These are phyloP conservation scores for Thereva unica DNA, from an alignment of 2,888 invertebrate genomes.

Conservation along the genomic window DNA sequence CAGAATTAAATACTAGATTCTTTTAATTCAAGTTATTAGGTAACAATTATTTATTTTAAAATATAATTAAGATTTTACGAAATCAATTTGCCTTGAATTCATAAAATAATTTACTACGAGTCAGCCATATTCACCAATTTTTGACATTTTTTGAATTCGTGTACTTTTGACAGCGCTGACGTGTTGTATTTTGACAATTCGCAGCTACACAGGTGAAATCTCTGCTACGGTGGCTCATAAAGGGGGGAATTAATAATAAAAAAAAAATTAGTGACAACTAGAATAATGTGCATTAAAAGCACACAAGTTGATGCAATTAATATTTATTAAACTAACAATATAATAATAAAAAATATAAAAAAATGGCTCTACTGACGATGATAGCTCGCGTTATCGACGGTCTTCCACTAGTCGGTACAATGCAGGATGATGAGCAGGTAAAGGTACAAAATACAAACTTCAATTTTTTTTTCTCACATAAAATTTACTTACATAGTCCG, in stretches of 20 bases:
- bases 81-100: neutral
- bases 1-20: no score
- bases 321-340: slow-evolving; percentile 18
- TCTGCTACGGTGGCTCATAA: neutral
- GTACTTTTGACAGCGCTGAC: slow-evolving; percentile 28
- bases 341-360: slow-evolving; percentile 46
- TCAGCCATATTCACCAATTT: no score
- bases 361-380: slow-evolving; percentile 97
- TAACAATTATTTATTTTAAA: no score
- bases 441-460: slow-evolving; percentile 41
- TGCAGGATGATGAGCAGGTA: slow-evolving; percentile 99
- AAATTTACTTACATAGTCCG: slow-evolving; percentile 68
- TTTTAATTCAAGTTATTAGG: no score
- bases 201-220: no score
- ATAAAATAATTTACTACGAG: no score
- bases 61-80: neutral
- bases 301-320: slow-evolving; percentile 5
- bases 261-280: slow-evolving; percentile 7
- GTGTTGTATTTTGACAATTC: slow-evolving; percentile 15
- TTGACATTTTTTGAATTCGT: slow-evolving; percentile 26
- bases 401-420: slow-evolving; percentile 91
- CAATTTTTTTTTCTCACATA: neutral
- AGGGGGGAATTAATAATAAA: neutral
- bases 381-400: slow-evolving; percentile 95
- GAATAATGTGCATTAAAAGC: neutral